phyloP scores from a whole-genome alignment of 2,113 vertebrate genomes.

The Solea senegalensis region DNA sequence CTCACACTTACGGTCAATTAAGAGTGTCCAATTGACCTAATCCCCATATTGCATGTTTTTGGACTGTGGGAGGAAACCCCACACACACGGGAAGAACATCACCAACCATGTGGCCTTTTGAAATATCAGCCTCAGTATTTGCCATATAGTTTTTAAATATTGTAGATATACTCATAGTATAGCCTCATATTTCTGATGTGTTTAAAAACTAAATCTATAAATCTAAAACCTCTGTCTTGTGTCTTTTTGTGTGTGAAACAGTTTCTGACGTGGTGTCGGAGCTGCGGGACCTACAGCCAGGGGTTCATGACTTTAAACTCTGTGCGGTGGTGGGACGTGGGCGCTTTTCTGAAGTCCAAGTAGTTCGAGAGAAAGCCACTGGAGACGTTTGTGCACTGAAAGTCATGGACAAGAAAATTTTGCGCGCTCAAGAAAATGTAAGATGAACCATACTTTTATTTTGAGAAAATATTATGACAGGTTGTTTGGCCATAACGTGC shows the following conservation, averaged over 20 bases:
- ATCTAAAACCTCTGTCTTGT: conserved; percentile 1
- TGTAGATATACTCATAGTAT: no score
- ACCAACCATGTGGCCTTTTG: no score
- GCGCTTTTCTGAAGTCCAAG: conserved; percentile 90
- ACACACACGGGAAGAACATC: no score
- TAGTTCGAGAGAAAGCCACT: conserved; percentile 89
- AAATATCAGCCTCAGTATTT: no score
- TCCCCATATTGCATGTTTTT: no score
- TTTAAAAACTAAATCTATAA: no score
- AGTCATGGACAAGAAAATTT: conserved; percentile 89
- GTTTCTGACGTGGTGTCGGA: conserved; percentile 88
- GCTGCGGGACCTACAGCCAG: conserved; percentile 88
- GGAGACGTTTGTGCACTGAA: conserved; percentile 96
- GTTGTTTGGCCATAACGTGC: neutral
- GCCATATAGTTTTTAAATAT: no score
- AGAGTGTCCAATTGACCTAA: no score
- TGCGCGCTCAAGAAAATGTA: conserved; percentile 88
- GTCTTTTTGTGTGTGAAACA: conserved; percentile 68
- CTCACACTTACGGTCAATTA: no score
- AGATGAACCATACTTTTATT: conserved; percentile 4
- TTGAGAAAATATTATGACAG: neutral
- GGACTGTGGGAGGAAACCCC: no score
- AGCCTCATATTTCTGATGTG: neutral
- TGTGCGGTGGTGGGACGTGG: conserved; percentile 88
- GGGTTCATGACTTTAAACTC: conserved; percentile 88